Evolutionary conservation across 2,888 invertebrate genomes (phyloP).

Genomic region (Lycaena phlaeas): DNA sequence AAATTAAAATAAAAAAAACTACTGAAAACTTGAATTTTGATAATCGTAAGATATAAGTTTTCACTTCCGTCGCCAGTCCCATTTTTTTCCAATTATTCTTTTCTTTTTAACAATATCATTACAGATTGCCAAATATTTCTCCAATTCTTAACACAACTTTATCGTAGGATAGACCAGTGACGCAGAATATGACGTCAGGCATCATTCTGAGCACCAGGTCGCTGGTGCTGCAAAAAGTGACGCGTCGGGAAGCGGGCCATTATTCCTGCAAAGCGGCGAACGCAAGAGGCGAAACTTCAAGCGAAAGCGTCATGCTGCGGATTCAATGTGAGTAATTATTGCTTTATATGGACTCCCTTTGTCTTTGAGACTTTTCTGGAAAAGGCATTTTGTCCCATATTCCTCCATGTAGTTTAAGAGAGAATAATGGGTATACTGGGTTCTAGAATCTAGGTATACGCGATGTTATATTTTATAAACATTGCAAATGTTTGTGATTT

Average conservation of each 20-base stretch:
- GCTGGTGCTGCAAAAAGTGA: conserved; percentile 87
- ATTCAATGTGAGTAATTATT: conserved; percentile 83
- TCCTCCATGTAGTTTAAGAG: too few relatives aligned
- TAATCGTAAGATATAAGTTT: too few relatives aligned
- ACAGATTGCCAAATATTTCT: background rate
- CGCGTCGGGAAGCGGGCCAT: conserved; percentile 84
- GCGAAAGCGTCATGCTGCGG: conserved; percentile 80
- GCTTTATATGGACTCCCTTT: background rate
- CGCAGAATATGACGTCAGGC: conserved; percentile 88
- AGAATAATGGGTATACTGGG: too few relatives aligned
- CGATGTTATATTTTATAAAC: too few relatives aligned
- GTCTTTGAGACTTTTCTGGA: background rate
- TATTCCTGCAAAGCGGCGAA: conserved; percentile 90
- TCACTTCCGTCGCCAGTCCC: too few relatives aligned
- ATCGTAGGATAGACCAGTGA: conserved; percentile 71
- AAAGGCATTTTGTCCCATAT: background rate
- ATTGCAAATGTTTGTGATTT: too few relatives aligned
- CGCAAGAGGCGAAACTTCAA: conserved; percentile 85
- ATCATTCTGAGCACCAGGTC: conserved; percentile 91
- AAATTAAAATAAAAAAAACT: too few relatives aligned
- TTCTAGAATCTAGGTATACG: too few relatives aligned
- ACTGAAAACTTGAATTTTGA: too few relatives aligned
- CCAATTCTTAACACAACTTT: conserved; percentile 1
- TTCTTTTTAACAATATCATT: too few relatives aligned
- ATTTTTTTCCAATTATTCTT: too few relatives aligned